A percentile compares a stretch with the other conserved stretches of the same genome.
Evolutionary conservation across 2,888 invertebrate species (phyloP).

Genomic region (Pammene aurita): DNA sequence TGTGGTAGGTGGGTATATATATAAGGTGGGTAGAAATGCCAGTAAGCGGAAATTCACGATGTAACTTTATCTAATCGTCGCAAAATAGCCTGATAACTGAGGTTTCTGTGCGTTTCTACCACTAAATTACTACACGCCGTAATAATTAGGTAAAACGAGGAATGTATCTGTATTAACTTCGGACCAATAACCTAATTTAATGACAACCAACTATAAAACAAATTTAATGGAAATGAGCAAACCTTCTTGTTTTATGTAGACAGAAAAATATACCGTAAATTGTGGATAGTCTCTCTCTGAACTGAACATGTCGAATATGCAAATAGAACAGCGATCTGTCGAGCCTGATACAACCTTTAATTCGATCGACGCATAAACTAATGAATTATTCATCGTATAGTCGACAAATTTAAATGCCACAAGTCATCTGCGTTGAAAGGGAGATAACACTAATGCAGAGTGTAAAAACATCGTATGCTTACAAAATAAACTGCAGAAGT

Average conservation of each 20-base stretch:
- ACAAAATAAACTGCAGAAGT: not conserved
- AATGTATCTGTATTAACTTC: no score
- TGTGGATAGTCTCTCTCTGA: constrained; percentile 49
- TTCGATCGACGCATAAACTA: constrained; percentile 61
- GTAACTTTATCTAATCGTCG: no score
- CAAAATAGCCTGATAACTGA: no score
- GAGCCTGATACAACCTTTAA: constrained; percentile 62
- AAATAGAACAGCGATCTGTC: constrained; percentile 65
- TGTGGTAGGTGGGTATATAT: no score
- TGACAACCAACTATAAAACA: no score
- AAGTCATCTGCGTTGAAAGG: constrained; percentile 51
- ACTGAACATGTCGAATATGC: constrained; percentile 66
- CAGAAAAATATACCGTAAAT: constrained; percentile 45
- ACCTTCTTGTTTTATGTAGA: not conserved
- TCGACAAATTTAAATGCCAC: constrained; percentile 62
- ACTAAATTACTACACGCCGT: no score
- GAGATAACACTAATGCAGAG: constrained; percentile 40
- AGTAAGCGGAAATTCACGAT: no score
- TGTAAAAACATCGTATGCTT: not conserved
- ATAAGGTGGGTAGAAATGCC: no score
- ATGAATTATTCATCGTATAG: constrained; percentile 72
- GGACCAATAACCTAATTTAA: no score
- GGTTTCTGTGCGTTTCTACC: no score
- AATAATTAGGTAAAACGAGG: no score
- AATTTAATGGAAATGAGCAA: no score